Base-by-base conservation (phyloP, 2,113 vertebrate species). In the Columba livia region DNA sequence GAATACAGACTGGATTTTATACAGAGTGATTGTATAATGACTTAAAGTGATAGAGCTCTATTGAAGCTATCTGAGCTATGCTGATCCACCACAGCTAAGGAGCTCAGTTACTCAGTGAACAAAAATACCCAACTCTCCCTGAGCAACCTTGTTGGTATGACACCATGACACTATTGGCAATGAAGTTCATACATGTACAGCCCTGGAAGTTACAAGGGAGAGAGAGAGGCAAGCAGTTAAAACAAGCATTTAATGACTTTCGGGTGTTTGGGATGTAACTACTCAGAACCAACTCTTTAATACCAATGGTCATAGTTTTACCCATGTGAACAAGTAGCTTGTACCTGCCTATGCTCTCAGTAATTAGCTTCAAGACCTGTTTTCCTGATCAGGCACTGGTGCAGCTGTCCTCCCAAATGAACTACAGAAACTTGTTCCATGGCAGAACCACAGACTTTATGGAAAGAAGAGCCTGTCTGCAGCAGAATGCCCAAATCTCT, bases 111-210 rank as follows among this genome's bases (percentile, higher is more conserved):
- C 9, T 28, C 53, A 23, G 25, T 42, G 53, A 79, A 26, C 12
- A 60, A 56, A 67, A 85, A 31, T 11, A 25, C 4, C 3, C 0
- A 1, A 3, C 11, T 34, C 4, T 21, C 28, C 6, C 53, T 40
- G 19, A 26, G 14, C 8, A 64, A 8, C 23, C 2, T 56, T 65
- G 17, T 19, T 31, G 26, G 2, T 72, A 15, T 26, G 58, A 38
- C 23, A 60, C 15, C 24, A n/a, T 42, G 42, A 36, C 14, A n/a
- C 6, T 17, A 23, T 9, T 61, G 16, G 3, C 31, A 62, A 2
- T 31, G 14, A 67, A 62, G 40, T 66, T 62, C 0, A 0, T 29
- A 44, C 13, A 6, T 15, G 5, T 32, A 53, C 9, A 36, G 14
- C 14, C 67, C 56, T 50, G 19, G 47, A 66, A 78, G 28, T 36